phyloP scores from a whole-genome alignment of 1,140 invertebrate genomes.

The Orchestia grillus region DNA sequence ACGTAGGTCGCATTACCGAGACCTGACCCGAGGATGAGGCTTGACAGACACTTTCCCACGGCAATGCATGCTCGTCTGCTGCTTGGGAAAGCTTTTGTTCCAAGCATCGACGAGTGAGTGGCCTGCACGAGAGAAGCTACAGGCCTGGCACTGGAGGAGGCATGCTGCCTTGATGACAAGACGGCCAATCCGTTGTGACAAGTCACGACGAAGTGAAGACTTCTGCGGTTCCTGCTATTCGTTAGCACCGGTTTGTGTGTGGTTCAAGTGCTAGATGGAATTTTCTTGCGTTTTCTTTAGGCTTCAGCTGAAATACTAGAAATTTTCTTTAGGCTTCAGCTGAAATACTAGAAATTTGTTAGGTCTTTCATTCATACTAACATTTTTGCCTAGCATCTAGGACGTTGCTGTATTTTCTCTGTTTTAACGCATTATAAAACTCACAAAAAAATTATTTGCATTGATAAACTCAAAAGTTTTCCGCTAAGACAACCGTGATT shows the following conservation, averaged over 20 bases:
- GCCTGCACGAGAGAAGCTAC: neutral
- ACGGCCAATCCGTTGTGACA: neutral
- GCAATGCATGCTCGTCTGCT: conserved; percentile 14
- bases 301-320: neutral
- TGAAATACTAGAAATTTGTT: neutral
- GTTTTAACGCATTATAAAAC: neutral
- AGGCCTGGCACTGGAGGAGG: neutral
- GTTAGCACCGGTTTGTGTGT: neutral
- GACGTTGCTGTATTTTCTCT: neutral
- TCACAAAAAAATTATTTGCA: neutral
- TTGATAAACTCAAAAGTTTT: neutral
- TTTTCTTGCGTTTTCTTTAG: neutral
- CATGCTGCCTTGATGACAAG: neutral
- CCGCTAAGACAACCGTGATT: neutral
- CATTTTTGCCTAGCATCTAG: neutral
- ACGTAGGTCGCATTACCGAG: neutral
- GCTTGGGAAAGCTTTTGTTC: neutral
- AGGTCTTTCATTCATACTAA: no score
- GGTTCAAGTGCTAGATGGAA: neutral
- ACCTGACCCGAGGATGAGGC: conserved; percentile 22
- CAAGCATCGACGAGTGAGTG: neutral
- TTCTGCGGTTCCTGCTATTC: neutral
- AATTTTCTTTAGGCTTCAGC: neutral
- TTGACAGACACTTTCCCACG: conserved; percentile 39
- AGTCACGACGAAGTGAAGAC: neutral